Evolutionary conservation across 2,113 vertebrate genomes (phyloP).

Genomic region (Rhea americana): DNA sequence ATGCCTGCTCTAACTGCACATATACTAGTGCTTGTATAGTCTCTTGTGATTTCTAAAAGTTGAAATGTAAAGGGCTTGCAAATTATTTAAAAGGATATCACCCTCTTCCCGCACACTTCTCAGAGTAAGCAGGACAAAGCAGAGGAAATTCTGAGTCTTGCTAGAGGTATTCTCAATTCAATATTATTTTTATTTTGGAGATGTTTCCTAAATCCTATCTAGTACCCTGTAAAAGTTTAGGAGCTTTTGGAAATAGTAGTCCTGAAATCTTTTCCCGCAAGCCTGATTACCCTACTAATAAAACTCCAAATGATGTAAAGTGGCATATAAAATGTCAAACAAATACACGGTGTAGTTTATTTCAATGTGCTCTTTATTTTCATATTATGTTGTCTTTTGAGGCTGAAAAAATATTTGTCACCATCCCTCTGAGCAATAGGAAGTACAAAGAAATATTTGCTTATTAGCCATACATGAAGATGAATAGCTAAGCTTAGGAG

Average conservation of each 20-base stretch:
- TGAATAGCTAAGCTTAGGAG: neutral
- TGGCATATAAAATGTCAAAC: neutral
- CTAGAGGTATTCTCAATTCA: neutral
- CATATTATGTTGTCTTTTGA: neutral
- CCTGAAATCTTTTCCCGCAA: neutral
- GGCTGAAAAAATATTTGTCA: neutral
- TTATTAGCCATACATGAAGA: neutral
- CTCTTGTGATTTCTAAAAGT: neutral
- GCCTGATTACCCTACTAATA: neutral
- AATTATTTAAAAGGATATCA: constrained; percentile 3
- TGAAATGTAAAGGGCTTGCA: constrained; percentile 7
- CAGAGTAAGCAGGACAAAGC: neutral
- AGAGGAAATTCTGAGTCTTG: neutral
- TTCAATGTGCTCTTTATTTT: neutral
- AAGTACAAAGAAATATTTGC: neutral
- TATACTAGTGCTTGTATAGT: neutral
- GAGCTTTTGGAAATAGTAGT: neutral
- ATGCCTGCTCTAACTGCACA: neutral
- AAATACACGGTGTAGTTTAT: neutral
- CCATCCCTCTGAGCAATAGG: neutral
- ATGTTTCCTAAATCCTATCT: neutral
- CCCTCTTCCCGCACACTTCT: neutral
- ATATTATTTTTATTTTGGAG: neutral
- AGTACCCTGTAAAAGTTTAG: neutral
- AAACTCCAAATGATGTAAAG: neutral